Percentiles rank a stretch among this genome's conserved stretches.
These are phyloP conservation scores for Tenebrosternarchus preto DNA, from an alignment of 2,113 vertebrate species.

Conservation along the genomic window DNA sequence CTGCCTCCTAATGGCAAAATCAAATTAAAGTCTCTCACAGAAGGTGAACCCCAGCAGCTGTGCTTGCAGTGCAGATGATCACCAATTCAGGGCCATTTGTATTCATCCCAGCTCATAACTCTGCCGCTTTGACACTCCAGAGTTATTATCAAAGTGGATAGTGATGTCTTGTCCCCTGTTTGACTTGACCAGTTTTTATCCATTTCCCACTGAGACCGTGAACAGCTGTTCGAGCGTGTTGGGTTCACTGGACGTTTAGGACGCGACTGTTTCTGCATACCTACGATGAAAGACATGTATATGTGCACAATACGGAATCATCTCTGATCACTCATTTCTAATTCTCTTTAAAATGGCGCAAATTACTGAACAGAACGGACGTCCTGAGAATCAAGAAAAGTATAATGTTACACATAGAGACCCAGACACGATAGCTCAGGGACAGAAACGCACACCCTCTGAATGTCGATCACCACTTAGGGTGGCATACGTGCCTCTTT, in stretches of 20 bases:
- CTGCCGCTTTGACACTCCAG: conserved; percentile 23
- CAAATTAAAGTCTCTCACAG: conserved; percentile 18
- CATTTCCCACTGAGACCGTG: background rate
- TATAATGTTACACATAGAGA: background rate
- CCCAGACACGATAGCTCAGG: background rate
- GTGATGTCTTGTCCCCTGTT: conserved; percentile 13
- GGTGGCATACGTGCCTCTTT: conserved; percentile 12
- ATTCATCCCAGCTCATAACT: conserved; percentile 28
- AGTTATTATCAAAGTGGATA: conserved; percentile 3
- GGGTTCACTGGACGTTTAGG: background rate
- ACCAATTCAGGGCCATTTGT: conserved; percentile 39
- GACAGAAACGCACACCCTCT: background rate
- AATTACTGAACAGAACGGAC: background rate
- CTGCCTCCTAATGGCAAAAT: conserved; percentile 15
- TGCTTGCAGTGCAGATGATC: conserved; percentile 26
- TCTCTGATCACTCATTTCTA: conserved; percentile 1
- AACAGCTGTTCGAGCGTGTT: conserved; percentile 4
- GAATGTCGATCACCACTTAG: conserved; percentile 22
- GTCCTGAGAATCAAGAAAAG: background rate
- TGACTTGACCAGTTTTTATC: background rate
- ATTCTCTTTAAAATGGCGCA: background rate
- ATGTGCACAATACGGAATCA: background rate
- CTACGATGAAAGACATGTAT: background rate
- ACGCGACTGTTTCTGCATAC: background rate
- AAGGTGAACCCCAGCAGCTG: conserved; percentile 45